Percentiles rank a stretch among this genome's conserved stretches.
These are phyloP conservation scores for Hypomesus transpacificus DNA, from an alignment of 2,113 vertebrate species.

Conservation along the genomic window DNA sequence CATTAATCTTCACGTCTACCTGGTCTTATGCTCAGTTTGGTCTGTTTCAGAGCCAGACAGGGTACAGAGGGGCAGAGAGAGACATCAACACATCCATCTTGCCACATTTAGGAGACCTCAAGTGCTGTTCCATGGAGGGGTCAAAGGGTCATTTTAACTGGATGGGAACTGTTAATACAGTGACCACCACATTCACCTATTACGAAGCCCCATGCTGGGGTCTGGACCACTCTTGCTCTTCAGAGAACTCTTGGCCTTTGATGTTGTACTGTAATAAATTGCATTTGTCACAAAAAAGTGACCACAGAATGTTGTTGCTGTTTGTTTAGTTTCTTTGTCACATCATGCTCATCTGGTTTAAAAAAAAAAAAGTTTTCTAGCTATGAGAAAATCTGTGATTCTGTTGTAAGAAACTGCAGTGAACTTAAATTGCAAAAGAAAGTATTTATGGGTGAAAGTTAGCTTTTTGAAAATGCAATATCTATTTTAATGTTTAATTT, in stretches of 20 bases:
- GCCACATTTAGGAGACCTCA: conserved; percentile 9
- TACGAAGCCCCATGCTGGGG: background rate
- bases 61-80: conserved; percentile 16
- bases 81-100: conserved; percentile 13
- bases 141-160: too few species aligned
- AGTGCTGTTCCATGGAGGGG: conserved; percentile 13
- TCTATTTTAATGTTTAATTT: conserved; percentile 68
- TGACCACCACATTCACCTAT: too few species aligned
- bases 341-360: conserved; percentile 45
- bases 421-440: conserved; percentile 50
- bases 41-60: conserved; percentile 19
- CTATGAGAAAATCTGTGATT: conserved; percentile 64
- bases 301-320: conserved; percentile 69
- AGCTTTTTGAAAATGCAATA: conserved; percentile 69
- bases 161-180: background rate
- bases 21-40: background rate
- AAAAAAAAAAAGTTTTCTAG: conserved; percentile 47
- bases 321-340: conserved; percentile 37
- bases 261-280: conserved; percentile 63
- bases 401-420: conserved; percentile 71
- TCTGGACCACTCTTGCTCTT: conserved; percentile 21
- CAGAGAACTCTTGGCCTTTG: conserved; percentile 56
- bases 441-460: conserved; percentile 72
- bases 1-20: background rate
- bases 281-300: conserved; percentile 38